Evolutionary conservation across 2,113 vertebrate genomes (phyloP).

Genomic region (Prochilodus magdalenae): DNA sequence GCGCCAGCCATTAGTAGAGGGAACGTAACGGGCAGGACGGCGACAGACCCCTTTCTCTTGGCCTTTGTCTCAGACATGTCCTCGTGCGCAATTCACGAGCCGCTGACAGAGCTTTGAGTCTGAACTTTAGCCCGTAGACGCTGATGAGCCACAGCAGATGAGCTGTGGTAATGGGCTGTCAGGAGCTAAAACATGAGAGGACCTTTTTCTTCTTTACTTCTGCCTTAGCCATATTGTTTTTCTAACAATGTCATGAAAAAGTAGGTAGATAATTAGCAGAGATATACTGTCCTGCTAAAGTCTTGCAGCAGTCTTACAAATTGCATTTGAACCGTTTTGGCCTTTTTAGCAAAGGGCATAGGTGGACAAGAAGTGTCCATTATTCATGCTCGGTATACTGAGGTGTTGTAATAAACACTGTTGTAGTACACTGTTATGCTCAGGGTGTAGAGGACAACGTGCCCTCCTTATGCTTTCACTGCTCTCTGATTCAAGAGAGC

Average conservation of each 20-base stretch:
- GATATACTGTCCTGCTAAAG: not conserved
- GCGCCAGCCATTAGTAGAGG: conserved; percentile 29
- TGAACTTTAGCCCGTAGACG: conserved; percentile 25
- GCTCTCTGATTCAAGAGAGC: not conserved
- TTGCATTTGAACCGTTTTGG: not conserved
- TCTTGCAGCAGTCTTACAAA: not conserved
- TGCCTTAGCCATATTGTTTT: conserved; percentile 8
- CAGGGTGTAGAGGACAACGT: not conserved
- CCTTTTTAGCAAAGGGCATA: not conserved
- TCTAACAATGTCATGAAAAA: not conserved
- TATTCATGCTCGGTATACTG: not conserved
- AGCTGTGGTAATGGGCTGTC: conserved; percentile 35
- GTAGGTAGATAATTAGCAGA: conserved; percentile 18
- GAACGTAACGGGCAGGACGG: conserved; percentile 3
- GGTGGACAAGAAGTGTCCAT: not conserved
- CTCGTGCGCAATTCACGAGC: conserved; percentile 36
- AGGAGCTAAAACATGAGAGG: conserved; percentile 13
- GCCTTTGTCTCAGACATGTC: conserved; percentile 48
- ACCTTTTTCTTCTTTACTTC: not conserved
- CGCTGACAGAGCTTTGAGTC: conserved; percentile 29
- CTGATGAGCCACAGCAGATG: conserved; percentile 20
- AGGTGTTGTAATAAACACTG: not conserved
- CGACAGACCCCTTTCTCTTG: conserved; percentile 15
- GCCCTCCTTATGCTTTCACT: not conserved
- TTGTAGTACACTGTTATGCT: not conserved